phyloP scores from a whole-genome alignment of 2,888 invertebrate genomes.

The Acanthopleura granulata region DNA sequence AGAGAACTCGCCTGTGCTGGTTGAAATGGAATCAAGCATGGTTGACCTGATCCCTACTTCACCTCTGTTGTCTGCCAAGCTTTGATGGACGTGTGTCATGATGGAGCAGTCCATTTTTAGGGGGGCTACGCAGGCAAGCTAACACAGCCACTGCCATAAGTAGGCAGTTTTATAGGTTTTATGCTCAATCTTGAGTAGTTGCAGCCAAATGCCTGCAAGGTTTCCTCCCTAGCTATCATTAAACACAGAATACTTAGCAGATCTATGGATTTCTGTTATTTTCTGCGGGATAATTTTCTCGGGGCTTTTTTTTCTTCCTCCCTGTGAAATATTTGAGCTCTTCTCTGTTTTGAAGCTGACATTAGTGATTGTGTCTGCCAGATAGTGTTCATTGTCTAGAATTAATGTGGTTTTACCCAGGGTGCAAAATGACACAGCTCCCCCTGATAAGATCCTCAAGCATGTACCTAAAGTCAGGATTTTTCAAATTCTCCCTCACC shows the following conservation, averaged over 20 bases:
- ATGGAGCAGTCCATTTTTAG: slow-evolving; percentile 49
- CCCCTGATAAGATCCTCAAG: slow-evolving; percentile 12
- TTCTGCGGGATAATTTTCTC: no score
- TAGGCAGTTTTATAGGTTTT: not conserved
- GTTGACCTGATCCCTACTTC: slow-evolving; percentile 18
- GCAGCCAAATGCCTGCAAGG: no score
- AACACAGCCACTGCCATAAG: not conserved
- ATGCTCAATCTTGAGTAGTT: no score
- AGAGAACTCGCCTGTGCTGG: not conserved
- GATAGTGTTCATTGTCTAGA: slow-evolving; percentile 19
- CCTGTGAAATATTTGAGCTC: slow-evolving; percentile 13
- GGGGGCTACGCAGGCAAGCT: slow-evolving; percentile 23
- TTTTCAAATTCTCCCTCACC: not conserved
- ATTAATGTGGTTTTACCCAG: slow-evolving; percentile 20
- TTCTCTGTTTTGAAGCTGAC: slow-evolving; percentile 18
- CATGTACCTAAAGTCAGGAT: slow-evolving; percentile 17
- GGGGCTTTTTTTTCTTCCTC: not conserved
- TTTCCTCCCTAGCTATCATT: no score
- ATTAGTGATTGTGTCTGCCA: slow-evolving; percentile 18
- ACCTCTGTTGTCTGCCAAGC: slow-evolving; percentile 25
- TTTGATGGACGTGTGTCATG: slow-evolving; percentile 66
- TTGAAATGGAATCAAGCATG: slow-evolving; percentile 20
- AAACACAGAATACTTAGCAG: no score
- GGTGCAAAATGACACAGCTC: slow-evolving; percentile 17
- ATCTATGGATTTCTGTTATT: no score